phyloP scores from a whole-genome alignment of 2,113 vertebrate genomes.

The Oryzias celebensis region DNA sequence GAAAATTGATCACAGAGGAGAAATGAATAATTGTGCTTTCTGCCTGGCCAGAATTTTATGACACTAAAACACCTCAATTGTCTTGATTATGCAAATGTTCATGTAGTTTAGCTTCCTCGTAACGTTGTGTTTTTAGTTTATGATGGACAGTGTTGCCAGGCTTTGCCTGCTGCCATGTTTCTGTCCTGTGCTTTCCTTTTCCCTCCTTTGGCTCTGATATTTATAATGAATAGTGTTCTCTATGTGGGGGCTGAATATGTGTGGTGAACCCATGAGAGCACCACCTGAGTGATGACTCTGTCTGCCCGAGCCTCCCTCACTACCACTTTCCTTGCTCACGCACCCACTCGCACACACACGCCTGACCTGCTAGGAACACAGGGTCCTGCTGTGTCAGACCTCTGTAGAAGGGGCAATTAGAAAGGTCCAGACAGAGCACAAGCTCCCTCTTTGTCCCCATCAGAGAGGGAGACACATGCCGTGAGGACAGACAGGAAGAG shows the following conservation, averaged over 20 bases:
- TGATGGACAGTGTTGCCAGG: no score
- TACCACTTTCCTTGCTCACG: conserved; percentile 20
- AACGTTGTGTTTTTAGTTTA: no score
- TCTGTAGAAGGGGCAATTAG: conserved; percentile 78
- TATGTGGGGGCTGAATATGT: conserved; percentile 91
- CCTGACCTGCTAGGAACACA: conserved; percentile 88
- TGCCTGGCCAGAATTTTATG: no score
- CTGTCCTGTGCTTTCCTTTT: conserved; percentile 19
- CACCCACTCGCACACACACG: conserved; percentile 45
- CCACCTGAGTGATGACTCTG: conserved; percentile 96
- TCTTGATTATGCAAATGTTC: no score
- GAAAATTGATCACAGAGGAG: no score
- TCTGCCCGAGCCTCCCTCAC: conserved; percentile 79
- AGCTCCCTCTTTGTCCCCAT: conserved; percentile 82
- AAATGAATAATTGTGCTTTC: no score
- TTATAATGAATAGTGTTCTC: conserved; percentile 90
- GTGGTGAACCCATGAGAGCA: conserved; percentile 88
- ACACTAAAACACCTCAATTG: no score
- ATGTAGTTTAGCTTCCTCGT: no score
- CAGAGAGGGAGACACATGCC: conserved; percentile 66
- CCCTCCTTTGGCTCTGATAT: conserved; percentile 73
- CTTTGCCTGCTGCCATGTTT: conserved; percentile 76
- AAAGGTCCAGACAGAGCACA: conserved; percentile 82
- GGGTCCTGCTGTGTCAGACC: conserved; percentile 77
- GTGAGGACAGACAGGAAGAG: conserved; percentile 62